phyloP scores from a whole-genome alignment of 2,113 vertebrate genomes.

The Centropus bengalensis region DNA sequence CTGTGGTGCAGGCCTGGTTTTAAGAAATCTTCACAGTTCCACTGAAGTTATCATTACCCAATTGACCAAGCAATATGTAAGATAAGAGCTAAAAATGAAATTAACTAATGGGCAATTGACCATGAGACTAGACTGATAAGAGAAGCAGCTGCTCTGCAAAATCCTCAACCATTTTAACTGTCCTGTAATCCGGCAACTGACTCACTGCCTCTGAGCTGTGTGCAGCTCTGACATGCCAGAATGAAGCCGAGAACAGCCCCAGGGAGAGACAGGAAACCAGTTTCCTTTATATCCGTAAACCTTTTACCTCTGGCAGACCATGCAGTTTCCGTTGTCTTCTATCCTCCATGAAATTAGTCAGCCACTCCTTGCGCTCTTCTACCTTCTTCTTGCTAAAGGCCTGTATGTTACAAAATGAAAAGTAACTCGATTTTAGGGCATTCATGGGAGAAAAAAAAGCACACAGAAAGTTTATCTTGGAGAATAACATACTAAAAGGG shows the following conservation, averaged over 20 bases:
- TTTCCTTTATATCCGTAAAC: constrained; percentile 26
- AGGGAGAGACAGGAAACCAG: constrained; percentile 4
- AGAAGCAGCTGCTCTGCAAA: not conserved
- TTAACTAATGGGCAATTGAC: not conserved
- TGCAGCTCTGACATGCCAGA: not conserved
- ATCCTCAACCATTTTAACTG: not conserved
- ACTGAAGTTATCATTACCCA: not conserved
- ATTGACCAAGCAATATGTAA: not conserved
- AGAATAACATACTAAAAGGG: not conserved
- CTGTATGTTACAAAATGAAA: constrained; percentile 71
- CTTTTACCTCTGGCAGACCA: constrained; percentile 90
- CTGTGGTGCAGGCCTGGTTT: not conserved
- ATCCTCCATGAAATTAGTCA: constrained; percentile 94
- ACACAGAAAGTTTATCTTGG: not conserved
- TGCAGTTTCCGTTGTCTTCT: constrained; percentile 90
- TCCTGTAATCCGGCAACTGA: not conserved
- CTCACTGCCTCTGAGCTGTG: not conserved
- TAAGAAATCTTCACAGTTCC: not conserved
- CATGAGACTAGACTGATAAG: not conserved
- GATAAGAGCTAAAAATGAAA: not conserved
- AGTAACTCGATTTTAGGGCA: not conserved
- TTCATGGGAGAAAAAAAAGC: not conserved
- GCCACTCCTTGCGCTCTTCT: constrained; percentile 97
- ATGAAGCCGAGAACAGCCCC: not conserved
- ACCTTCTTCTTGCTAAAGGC: constrained; percentile 98